Percentiles rank a stretch among this genome's conserved stretches.
phyloP scores from a whole-genome alignment of 2,888 invertebrate genomes.

The Drosophila vallismaia region DNA sequence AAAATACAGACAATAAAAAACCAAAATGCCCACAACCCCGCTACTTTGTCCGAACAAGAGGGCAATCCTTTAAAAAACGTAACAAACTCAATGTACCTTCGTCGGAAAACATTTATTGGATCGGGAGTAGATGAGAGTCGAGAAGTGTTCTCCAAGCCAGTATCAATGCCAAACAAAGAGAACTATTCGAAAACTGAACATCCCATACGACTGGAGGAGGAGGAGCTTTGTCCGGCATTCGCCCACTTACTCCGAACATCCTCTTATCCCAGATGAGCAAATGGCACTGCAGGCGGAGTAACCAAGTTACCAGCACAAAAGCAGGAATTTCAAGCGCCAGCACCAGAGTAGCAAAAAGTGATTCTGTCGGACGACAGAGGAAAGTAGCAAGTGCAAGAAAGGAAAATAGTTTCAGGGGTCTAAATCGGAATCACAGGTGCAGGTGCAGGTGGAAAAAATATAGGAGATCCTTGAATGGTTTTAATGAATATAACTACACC shows the following conservation, averaged over 20 bases:
- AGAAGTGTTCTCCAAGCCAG: not conserved
- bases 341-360: conserved; percentile 14
- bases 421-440: not conserved
- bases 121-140: not conserved
- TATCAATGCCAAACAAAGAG: conserved; percentile 13
- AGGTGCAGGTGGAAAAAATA: not conserved
- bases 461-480: not conserved
- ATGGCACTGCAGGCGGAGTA: conserved; percentile 28
- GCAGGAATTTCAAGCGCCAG: conserved; percentile 17
- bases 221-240: conserved; percentile 15
- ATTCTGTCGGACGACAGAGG: conserved; percentile 4
- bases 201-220: conserved; percentile 3
- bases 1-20: conserved; percentile 10
- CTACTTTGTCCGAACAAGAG: conserved; percentile 25
- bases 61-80: not conserved
- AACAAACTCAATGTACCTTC: not conserved
- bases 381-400: not conserved
- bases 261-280: conserved; percentile 35
- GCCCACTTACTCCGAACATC: conserved; percentile 8
- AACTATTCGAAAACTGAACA: not conserved
- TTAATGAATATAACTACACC: not conserved
- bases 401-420: conserved; percentile 13
- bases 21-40: conserved; percentile 31
- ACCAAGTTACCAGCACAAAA: conserved; percentile 32
- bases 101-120: not conserved